Evolutionary conservation across 2,113 vertebrate genomes (phyloP).

Genomic region (Tringa solitaria): DNA sequence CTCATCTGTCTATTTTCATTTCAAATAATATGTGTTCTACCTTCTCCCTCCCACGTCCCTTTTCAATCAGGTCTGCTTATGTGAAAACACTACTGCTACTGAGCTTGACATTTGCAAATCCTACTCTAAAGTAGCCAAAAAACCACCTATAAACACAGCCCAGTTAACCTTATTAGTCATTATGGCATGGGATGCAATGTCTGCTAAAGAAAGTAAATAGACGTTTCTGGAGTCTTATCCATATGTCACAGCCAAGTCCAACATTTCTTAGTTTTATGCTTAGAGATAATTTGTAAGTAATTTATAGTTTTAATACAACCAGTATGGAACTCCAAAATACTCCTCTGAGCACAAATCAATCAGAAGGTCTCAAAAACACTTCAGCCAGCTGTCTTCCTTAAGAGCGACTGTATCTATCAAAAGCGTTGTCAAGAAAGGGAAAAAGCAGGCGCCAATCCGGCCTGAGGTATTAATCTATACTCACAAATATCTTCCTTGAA

Average conservation of each 20-base stretch:
- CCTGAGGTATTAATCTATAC: neutral
- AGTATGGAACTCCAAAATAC: neutral
- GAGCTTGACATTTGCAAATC: conserved; percentile 5
- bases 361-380: neutral
- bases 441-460: neutral
- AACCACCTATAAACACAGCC: neutral
- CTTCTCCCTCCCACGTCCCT: neutral
- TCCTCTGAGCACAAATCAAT: neutral
- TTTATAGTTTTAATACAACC: neutral
- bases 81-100: neutral
- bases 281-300: neutral
- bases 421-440: neutral
- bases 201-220: neutral
- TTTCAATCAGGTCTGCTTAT: neutral
- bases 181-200: neutral
- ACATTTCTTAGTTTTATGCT: neutral
- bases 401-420: neutral
- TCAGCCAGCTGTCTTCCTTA: neutral
- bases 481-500: neutral
- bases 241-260: neutral
- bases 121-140: neutral
- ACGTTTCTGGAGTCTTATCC: neutral
- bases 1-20: neutral
- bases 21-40: neutral
- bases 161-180: neutral